Evolutionary conservation across 2,888 invertebrate genomes (phyloP), one percentile per base, ranked within the genome.

Genomic region (Catonia carolina): DNA sequence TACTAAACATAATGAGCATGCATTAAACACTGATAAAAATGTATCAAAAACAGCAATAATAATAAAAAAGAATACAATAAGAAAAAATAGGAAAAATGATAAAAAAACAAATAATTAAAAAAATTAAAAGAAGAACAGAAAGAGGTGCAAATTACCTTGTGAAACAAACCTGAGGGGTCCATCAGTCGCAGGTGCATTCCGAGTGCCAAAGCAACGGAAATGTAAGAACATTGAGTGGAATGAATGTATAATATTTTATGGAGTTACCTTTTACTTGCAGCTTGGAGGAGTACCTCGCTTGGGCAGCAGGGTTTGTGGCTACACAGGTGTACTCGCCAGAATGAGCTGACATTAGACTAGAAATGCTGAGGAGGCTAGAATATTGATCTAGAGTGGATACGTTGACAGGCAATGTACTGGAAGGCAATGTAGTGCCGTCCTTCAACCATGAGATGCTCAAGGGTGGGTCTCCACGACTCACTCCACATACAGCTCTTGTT

Each of bases 361-460:
- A 81, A 75, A 86, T 84, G 79, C 84, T 84, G 73, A 86, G 80
- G 72, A 85, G 80, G 71, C 85, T 85, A 74, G 85, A 83, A 75
- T 84, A 86, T 71, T 82, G 79, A 78, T 86, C 86, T 75, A 85
- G 78, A 75, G 81, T 77, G 74, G 84, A 79, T 70, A 83, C 77
- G 76, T 84, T 84, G 69, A 82, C 83, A 60, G 73, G 73, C 64
- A 72, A 69, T 66, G 81, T 81, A 72, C 82, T 74, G 68, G 56
- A 37, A n/a, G 61, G 60, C 18, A 61, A 60, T 15, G 60, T 53
- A 35, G 58, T 27, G 23, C 84, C 86, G 75, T 89, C 88, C 79
- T 88, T 89, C 67, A 85, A 82, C 89, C 89, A 90, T 73, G 80
- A 79, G 72, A 89, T 83, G 71, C 81, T 80, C 65, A 90, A 77